Evolutionary conservation across 2,888 invertebrate species (phyloP), one percentile per base, ranked within the genome.

Genomic region (Thereva unica): DNA sequence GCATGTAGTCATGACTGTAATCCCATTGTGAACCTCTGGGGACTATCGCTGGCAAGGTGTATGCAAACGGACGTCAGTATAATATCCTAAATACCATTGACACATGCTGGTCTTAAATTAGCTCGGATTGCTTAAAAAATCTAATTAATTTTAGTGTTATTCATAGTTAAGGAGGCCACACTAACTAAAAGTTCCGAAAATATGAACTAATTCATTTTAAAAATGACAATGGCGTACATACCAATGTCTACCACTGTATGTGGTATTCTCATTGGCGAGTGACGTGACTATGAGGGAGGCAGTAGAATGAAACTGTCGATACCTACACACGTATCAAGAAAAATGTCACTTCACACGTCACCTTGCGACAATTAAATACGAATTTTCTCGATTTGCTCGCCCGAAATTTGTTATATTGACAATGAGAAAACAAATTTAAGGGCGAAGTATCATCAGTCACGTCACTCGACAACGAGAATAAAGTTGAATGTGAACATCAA

Each of bases 151-250:
- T 50, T 50, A 23, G 6, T 50, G 12, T 34, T 9, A 23, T 3
- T 50, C 34, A 50, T 34, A 50, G 50, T 50, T 34, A 50, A 12
- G 34, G 12, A 50, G 2, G 34, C 34, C 12, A 12, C 50, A 50
- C 23, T 9, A 42, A 42, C 7, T 4, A 42, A 50, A 50, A 50
- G 1, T 47, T 0, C 7, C 7, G 10, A 47, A 8, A 47, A 47
- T 47, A 47, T 47, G 47, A 47, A 47, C 47, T 47, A 47, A 10
- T 47, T 47, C n/a, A 5, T 47, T 47, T 47, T 47, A 47, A 47
- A 47, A 47, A 47, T 47, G 9, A 47, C 47, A 47, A 47, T 1
- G 23, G 50, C 50, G 50, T 50, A 34, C 50, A 50, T 50, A 50
- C 1, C 34, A 50, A 50, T 50, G 50, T 50, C 50, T 50, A 50